Evolutionary conservation across 2,888 invertebrate species (phyloP).

Genomic region (Polydrusus pterygomalis): DNA sequence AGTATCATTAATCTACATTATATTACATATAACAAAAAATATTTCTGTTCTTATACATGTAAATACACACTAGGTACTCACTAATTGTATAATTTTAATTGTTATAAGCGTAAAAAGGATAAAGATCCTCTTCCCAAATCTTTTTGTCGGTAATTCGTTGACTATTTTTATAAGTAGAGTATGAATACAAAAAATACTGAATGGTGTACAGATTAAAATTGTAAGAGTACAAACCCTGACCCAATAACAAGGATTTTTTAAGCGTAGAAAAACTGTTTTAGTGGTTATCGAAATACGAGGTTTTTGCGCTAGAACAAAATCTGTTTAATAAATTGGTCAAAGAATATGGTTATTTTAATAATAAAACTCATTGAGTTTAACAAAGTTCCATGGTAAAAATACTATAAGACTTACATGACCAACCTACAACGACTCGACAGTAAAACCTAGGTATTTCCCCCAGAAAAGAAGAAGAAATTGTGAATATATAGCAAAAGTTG

Average conservation of each 20-base stretch:
- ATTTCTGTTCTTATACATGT: too few relatives aligned
- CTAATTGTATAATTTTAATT: too few relatives aligned
- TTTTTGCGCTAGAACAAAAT: constrained; percentile 4
- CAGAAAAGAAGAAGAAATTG: constrained; percentile 45
- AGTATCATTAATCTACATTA: too few relatives aligned
- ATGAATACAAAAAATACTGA: too few relatives aligned
- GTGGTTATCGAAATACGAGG: background rate
- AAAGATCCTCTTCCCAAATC: too few relatives aligned
- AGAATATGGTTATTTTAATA: too few relatives aligned
- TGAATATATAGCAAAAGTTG: constrained; percentile 36
- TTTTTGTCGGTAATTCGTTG: too few relatives aligned
- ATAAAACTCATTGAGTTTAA: background rate
- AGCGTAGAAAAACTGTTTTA: background rate
- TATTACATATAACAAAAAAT: too few relatives aligned
- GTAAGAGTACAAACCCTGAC: constrained; percentile 28
- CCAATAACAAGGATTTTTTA: constrained; percentile 14
- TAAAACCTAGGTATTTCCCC: constrained; percentile 35
- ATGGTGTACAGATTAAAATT: background rate
- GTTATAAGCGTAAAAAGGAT: too few relatives aligned
- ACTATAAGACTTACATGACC: background rate
- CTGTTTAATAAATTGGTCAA: background rate
- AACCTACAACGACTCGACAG: constrained; percentile 20
- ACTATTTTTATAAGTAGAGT: too few relatives aligned
- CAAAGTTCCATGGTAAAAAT: background rate
- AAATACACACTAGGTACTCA: too few relatives aligned